Evolutionary conservation across 2,797 vertebrate genomes (phyloP).

Genomic region (Tenualosa thibaudeaui): DNA sequence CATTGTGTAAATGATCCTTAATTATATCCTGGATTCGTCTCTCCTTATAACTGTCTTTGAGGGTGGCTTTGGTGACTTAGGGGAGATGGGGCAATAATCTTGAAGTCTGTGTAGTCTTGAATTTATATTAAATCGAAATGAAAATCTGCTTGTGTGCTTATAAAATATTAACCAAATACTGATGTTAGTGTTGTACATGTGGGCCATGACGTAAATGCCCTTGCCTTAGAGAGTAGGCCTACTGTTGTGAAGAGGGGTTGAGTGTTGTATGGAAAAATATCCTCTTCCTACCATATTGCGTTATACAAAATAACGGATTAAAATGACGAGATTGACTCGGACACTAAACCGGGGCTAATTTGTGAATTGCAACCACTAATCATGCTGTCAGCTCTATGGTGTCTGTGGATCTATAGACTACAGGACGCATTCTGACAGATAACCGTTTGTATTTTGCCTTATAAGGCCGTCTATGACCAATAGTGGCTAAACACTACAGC

Average conservation of each 20-base stretch:
- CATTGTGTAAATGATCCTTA: constrained; percentile 3
- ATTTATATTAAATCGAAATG: neutral
- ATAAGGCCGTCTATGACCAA: neutral
- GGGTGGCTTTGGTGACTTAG: neutral
- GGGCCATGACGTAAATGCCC: constrained; percentile 5
- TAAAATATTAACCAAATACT: constrained; percentile 23
- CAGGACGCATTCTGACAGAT: neutral
- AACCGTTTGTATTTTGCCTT: neutral
- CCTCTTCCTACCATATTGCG: neutral
- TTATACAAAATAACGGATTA: neutral
- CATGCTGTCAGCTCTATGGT: neutral
- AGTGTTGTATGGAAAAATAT: neutral
- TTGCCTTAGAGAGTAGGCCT: neutral
- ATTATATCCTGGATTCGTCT: neutral
- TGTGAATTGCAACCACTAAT: neutral
- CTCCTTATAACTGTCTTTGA: neutral
- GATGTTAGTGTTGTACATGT: constrained; percentile 16
- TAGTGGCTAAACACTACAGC: neutral
- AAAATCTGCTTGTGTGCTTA: constrained; percentile 16
- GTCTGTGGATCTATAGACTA: neutral
- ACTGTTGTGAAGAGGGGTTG: neutral
- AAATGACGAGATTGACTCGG: neutral
- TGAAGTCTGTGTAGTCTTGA: neutral
- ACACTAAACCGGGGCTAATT: neutral
- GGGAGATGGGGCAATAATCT: neutral